phyloP scores from a whole-genome alignment of 37 sponge, comb jelly and placozoan genomes.

The Hexactinellida sp. region DNA sequence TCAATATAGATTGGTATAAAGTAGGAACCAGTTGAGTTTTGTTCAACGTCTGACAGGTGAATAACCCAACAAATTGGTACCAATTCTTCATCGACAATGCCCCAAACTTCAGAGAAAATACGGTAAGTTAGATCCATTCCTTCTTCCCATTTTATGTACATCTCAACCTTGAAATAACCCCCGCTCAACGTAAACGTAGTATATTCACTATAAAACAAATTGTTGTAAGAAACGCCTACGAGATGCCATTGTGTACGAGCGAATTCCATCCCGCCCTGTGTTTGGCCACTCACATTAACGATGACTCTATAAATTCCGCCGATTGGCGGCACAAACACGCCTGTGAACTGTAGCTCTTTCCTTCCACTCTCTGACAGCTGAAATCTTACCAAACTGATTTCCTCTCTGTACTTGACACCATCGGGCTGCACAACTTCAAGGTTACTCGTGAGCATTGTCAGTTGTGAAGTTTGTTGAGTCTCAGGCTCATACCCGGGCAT shows the following conservation, averaged over 20 bases:
- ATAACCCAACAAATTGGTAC: slow-evolving; percentile 39
- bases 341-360: not conserved
- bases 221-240: slow-evolving; percentile 12
- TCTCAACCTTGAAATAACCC: not conserved
- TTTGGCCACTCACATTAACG: slow-evolving; percentile 10
- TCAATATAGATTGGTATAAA: not conserved
- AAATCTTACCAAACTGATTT: not conserved
- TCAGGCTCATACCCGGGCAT: not conserved
- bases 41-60: slow-evolving; percentile 5
- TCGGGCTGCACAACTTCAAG: not conserved
- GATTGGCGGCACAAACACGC: not conserved
- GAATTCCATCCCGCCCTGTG: not conserved
- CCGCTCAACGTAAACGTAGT: not conserved
- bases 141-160: slow-evolving; percentile 20
- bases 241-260: slow-evolving; percentile 22
- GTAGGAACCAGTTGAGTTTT: not conserved
- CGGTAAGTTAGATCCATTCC: slow-evolving; percentile 10
- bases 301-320: slow-evolving; percentile 16
- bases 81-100: not conserved
- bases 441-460: not conserved
- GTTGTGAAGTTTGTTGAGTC: not conserved
- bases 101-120: slow-evolving; percentile 34
- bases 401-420: not conserved
- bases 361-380: not conserved
- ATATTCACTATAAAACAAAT: not conserved